A percentile compares a stretch with the other conserved stretches of the same genome.
phyloP scores from a whole-genome alignment of 2,888 invertebrate species.

The Temnothorax rugatulus region DNA sequence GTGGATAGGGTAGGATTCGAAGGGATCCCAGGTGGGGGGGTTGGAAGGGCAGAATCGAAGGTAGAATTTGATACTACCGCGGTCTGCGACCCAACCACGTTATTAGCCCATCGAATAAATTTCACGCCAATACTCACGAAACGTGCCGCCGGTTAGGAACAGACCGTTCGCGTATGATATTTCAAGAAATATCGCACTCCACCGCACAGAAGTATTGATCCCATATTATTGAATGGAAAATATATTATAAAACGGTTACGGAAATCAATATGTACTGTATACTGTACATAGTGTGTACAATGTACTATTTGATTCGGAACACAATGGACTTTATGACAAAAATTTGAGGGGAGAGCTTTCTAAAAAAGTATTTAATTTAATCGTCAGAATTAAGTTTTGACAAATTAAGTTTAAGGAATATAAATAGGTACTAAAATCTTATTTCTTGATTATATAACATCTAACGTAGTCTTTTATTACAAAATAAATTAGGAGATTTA shows the following conservation, averaged over 20 bases:
- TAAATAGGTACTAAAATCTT: neutral
- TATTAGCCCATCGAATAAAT: constrained; percentile 63
- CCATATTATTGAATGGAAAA: neutral
- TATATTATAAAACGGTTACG: constrained; percentile 20
- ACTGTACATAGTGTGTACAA: neutral
- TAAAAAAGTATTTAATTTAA: neutral
- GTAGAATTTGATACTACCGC: constrained; percentile 48
- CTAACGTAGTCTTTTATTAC: neutral
- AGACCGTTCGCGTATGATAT: constrained; percentile 38
- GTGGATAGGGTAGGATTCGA: constrained; percentile 59
- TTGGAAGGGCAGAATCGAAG: constrained; percentile 45
- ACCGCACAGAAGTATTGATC: constrained; percentile 18
- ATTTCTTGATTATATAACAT: constrained; percentile 2
- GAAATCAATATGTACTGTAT: neutral
- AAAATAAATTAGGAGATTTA: neutral
- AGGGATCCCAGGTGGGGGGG: constrained; percentile 54
- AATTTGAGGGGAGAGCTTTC: neutral
- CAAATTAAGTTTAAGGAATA: neutral
- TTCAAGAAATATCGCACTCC: constrained; percentile 32
- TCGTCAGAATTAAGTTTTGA: neutral
- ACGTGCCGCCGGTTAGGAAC: constrained; percentile 39
- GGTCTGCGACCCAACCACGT: constrained; percentile 33
- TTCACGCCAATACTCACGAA: constrained; percentile 46
- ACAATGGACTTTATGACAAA: neutral
- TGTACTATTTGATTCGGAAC: constrained; percentile 44